A percentile compares a stretch with the other conserved stretches of the same genome.
Evolutionary conservation across 2,113 vertebrate genomes (phyloP).

Genomic region (Stigmatopora argus): DNA sequence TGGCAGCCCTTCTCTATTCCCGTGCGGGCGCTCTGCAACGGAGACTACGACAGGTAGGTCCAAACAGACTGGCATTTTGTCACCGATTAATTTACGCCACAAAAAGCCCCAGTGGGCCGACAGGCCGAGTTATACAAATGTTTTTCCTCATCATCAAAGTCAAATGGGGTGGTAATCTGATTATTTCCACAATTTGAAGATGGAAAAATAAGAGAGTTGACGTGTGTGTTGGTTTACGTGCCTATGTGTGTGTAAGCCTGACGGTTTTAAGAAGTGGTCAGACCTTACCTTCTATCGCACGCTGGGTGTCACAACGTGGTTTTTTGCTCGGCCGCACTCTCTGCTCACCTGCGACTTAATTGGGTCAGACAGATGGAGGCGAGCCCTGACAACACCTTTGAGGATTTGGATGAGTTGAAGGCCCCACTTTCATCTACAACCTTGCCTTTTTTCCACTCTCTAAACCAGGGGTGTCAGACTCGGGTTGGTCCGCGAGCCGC

Average conservation of each 20-base stretch:
- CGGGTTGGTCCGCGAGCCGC: no score
- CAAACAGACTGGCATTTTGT: conserved; percentile 2
- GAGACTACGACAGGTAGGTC: conserved; percentile 84
- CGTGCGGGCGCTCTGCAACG: conserved; percentile 87
- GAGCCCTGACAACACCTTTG: conserved; percentile 40
- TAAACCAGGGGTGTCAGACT: no score
- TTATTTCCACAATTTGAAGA: neutral
- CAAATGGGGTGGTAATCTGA: neutral
- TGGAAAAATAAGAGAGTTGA: conserved; percentile 11
- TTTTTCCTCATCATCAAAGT: neutral
- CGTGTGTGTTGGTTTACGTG: conserved; percentile 12
- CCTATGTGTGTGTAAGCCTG: conserved; percentile 10
- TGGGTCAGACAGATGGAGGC: conserved; percentile 58
- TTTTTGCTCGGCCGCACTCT: conserved; percentile 17
- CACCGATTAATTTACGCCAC: neutral
- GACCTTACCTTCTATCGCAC: conserved; percentile 18
- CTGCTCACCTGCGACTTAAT: conserved; percentile 57
- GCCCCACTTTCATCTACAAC: conserved; percentile 1
- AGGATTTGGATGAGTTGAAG: conserved; percentile 31
- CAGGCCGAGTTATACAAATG: no score
- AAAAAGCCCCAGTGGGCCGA: neutral
- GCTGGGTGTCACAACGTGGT: conserved; percentile 33
- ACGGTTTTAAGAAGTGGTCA: conserved; percentile 21
- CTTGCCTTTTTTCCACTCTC: neutral
- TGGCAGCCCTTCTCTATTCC: conserved; percentile 89